Evolutionary conservation across 2,888 invertebrate species (phyloP).

Genomic region (Dysmachus trigonus): DNA sequence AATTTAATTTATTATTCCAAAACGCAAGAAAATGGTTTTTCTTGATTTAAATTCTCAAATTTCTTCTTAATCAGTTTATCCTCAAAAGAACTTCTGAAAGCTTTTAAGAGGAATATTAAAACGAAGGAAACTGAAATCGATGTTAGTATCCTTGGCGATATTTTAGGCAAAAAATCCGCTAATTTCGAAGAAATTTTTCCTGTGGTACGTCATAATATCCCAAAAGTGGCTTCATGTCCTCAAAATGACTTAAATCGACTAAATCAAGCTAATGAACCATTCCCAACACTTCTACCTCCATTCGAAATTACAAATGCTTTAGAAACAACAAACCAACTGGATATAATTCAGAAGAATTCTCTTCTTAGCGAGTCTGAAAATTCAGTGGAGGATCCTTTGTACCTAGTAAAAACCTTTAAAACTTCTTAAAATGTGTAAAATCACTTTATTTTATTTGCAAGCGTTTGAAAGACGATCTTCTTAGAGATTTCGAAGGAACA

Average conservation of each 20-base stretch:
- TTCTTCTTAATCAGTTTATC: background rate
- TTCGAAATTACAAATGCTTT: background rate
- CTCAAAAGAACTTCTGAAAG: background rate
- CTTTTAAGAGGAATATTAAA: background rate
- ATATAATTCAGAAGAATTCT: background rate
- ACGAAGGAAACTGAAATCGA: background rate
- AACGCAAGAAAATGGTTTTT: background rate
- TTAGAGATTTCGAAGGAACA: background rate
- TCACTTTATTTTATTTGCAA: background rate
- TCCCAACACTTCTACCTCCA: background rate
- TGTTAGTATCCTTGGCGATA: background rate
- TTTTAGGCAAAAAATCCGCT: background rate
- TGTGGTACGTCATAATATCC: background rate
- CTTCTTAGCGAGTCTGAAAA: background rate
- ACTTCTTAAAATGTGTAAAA: background rate
- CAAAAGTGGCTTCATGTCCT: background rate
- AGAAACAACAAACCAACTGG: background rate
- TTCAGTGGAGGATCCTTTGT: background rate
- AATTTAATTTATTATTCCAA: too few relatives aligned
- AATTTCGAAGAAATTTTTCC: background rate
- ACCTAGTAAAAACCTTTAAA: background rate
- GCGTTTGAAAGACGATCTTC: background rate
- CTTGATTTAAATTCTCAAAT: background rate
- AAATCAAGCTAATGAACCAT: background rate
- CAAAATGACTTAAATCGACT: background rate